These are phyloP conservation scores for Strix occidentalis DNA, from an alignment of 2,797 vertebrate species.

Conservation along the genomic window DNA sequence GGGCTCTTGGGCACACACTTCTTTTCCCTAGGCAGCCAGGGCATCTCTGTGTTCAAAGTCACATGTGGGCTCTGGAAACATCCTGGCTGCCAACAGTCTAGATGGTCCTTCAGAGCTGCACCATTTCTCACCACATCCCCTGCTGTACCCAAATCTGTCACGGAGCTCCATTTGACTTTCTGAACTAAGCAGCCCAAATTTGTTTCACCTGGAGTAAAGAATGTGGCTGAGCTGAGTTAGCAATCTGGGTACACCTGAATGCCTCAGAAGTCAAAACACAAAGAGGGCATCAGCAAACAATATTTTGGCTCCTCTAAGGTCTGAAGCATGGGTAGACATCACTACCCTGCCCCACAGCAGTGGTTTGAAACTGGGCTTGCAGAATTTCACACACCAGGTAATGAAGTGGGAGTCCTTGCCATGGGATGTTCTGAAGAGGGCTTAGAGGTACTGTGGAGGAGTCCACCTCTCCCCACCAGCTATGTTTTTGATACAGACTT, in stretches of 20 bases:
- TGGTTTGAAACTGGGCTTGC: neutral
- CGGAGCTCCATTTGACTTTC: neutral
- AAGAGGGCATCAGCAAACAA: neutral
- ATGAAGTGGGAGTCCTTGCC: neutral
- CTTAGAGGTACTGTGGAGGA: neutral
- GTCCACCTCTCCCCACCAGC: rapidly evolving
- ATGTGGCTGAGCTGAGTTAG: neutral
- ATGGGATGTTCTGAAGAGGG: neutral
- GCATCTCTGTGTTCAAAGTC: neutral
- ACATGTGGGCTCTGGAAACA: rapidly evolving
- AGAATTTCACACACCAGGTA: neutral
- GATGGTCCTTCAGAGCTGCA: neutral
- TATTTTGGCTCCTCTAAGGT: neutral
- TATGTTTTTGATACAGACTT: neutral
- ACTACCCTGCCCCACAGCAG: neutral
- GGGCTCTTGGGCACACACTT: rapidly evolving
- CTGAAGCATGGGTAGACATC: neutral
- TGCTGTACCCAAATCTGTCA: neutral
- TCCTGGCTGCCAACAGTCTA: no score
- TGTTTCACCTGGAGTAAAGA: neutral
- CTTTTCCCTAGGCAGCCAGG: neutral
- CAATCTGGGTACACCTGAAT: neutral
- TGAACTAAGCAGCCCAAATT: neutral
- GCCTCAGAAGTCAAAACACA: neutral
- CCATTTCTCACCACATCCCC: neutral